Conservation (phyloP, 2,113 vertebrate genomes). For the Chaetodon auriga region DNA sequence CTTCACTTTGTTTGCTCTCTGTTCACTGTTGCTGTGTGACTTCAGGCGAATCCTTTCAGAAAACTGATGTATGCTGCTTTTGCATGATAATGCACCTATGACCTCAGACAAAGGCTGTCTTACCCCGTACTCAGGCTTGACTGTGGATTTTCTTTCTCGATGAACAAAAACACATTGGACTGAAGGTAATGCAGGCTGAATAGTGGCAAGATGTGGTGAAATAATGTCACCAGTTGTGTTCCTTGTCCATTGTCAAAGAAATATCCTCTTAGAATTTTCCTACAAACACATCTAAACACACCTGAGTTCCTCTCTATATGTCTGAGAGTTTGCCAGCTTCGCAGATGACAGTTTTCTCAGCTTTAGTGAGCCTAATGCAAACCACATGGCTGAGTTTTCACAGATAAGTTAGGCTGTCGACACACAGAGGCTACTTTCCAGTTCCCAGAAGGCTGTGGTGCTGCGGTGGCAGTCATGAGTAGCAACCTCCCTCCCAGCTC, state of each 20-base stretch:
- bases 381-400: conserved; percentile 22
- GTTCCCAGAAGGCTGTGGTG: conserved; percentile 56
- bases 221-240: neutral
- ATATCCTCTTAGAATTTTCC: neutral
- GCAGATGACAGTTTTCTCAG: conserved; percentile 11
- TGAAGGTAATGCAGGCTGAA: conserved; percentile 3
- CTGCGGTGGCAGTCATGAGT: conserved; percentile 45
- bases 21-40: neutral
- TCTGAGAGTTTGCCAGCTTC: neutral
- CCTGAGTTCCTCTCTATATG: neutral
- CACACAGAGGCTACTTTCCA: conserved; percentile 31
- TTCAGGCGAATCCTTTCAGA: neutral
- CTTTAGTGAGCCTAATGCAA: neutral
- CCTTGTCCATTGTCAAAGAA: neutral
- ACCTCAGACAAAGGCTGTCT: neutral
- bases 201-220: neutral
- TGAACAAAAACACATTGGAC: neutral
- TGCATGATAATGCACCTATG: neutral
- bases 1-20: neutral
- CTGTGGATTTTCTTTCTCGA: neutral
- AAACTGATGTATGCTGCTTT: neutral
- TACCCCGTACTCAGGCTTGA: neutral
- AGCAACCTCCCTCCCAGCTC: conserved; percentile 46
- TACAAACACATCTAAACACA: neutral
- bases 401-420: conserved; percentile 30